A percentile compares a stretch with the other conserved stretches of the same genome.
Evolutionary conservation across 2,888 invertebrate species (phyloP).

Genomic region (Pterostichus niger): DNA sequence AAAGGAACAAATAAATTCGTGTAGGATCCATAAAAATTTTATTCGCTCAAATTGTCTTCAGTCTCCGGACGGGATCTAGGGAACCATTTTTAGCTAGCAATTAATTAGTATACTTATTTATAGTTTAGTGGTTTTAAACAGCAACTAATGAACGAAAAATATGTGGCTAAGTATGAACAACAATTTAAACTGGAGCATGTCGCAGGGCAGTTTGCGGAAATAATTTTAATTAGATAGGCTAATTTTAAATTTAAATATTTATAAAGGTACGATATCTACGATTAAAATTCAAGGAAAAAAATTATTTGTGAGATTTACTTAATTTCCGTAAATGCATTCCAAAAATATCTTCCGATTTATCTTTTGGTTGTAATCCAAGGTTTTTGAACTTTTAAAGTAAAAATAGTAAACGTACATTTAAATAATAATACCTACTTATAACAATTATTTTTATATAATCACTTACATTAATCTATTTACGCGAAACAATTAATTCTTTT

Average conservation of each 20-base stretch:
- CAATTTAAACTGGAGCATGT: not conserved
- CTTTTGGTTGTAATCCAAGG: conserved; percentile 28
- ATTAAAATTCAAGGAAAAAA: not conserved
- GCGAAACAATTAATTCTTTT: conserved; percentile 22
- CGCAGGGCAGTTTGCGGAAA: not conserved
- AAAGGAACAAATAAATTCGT: too few relatives aligned
- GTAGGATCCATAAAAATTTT: not conserved
- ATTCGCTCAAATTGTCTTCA: not conserved
- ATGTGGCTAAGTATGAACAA: not conserved
- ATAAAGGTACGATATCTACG: too few relatives aligned
- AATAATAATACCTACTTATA: not conserved
- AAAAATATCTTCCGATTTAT: not conserved
- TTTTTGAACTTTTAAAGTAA: conserved; percentile 37
- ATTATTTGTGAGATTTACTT: not conserved
- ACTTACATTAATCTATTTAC: not conserved
- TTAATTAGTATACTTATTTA: conserved; percentile 32
- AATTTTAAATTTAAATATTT: not conserved
- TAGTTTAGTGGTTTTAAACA: not conserved
- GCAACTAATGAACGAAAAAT: conserved; percentile 1
- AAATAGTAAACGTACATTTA: conserved; percentile 19
- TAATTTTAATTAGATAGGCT: not conserved
- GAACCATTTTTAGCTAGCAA: not conserved
- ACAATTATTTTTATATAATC: not conserved
- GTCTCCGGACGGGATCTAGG: not conserved
- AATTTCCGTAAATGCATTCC: not conserved